Evolutionary conservation across 2,113 vertebrate species (phyloP).

Genomic region (Coreoperca whiteheadi): DNA sequence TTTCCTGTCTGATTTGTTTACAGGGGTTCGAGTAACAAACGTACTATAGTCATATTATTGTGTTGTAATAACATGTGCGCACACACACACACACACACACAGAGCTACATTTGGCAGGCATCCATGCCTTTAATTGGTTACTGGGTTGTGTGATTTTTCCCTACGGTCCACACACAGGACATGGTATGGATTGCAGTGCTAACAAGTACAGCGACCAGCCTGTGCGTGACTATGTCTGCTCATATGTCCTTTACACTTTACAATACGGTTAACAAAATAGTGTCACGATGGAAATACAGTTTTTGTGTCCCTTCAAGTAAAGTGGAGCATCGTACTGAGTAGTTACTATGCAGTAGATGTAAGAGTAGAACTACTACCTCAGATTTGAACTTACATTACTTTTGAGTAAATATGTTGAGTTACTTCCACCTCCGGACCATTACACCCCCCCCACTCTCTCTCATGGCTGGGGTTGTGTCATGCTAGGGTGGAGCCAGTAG

Average conservation of each 20-base stretch:
- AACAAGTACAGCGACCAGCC: background rate
- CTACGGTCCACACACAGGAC: background rate
- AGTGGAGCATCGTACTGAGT: too few relatives aligned
- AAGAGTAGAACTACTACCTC: background rate
- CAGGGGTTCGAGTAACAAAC: background rate
- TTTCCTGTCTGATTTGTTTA: background rate
- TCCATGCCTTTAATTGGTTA: conserved; percentile 21
- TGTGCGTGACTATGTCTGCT: conserved; percentile 3
- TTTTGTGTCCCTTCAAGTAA: too few relatives aligned
- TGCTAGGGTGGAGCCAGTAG: conserved; percentile 39
- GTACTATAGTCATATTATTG: too few relatives aligned
- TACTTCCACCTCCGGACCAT: background rate
- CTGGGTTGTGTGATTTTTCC: conserved; percentile 28
- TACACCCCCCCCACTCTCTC: background rate
- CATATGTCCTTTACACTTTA: too few relatives aligned
- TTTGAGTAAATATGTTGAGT: background rate
- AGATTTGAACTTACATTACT: background rate
- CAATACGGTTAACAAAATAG: too few relatives aligned
- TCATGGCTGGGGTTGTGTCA: conserved; percentile 21
- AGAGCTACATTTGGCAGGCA: background rate
- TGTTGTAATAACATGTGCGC: background rate
- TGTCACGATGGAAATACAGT: too few relatives aligned
- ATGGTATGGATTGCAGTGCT: background rate
- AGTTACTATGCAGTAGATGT: too few relatives aligned
- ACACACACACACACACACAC: background rate